Conservation (phyloP, 2,113 vertebrate genomes). For the Hystrix cristata region DNA sequence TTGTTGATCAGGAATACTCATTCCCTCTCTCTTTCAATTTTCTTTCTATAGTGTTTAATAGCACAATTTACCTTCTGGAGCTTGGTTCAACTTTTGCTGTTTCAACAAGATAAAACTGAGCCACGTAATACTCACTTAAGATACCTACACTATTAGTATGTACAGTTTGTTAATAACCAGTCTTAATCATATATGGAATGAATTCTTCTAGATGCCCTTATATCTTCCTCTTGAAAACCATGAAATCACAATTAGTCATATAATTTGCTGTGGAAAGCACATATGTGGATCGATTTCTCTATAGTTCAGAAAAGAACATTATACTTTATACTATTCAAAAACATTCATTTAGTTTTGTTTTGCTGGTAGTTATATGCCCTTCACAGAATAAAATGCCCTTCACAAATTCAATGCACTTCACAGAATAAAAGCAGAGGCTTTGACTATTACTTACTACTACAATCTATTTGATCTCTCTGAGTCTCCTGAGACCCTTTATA, state of each 20-base stretch:
- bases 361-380: background rate
- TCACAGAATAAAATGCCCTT: background rate
- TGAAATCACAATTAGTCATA: background rate
- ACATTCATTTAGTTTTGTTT: background rate
- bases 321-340: background rate
- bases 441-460: background rate
- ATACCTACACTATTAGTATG: background rate
- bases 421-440: background rate
- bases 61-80: constrained; percentile 40
- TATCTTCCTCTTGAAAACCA: background rate
- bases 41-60: constrained; percentile 47
- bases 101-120: constrained; percentile 72
- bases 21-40: background rate
- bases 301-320: background rate
- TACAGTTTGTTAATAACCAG: background rate
- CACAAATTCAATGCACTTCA: background rate
- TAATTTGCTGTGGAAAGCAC: background rate
- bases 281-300: background rate
- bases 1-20: constrained; percentile 36
- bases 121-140: constrained; percentile 33
- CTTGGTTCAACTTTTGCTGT: constrained; percentile 46
- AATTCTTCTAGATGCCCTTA: background rate
- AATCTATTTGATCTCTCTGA: background rate
- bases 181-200: background rate
- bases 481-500: background rate